Conservation (phyloP, 2,113 vertebrate species). For the Ceyx cyanopectus region DNA sequence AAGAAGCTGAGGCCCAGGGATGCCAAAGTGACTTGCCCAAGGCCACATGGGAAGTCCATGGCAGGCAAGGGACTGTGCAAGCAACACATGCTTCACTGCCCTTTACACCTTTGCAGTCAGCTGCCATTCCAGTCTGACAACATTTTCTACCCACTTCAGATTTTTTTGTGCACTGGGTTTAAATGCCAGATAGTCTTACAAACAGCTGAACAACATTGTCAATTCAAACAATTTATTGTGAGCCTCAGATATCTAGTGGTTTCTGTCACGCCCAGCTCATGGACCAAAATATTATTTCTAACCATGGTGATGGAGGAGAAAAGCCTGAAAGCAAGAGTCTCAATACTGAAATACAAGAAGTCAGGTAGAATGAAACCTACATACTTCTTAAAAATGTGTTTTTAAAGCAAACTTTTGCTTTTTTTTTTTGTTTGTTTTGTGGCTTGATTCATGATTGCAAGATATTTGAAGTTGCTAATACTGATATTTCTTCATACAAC, state of each 20-base stretch:
- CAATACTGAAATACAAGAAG: neutral
- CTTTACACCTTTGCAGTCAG: neutral
- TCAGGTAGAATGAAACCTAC: neutral
- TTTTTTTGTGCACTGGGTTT: neutral
- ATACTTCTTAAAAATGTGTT: neutral
- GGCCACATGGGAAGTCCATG: fast-evolving
- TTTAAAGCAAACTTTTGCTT: neutral
- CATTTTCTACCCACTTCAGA: conserved; percentile 7
- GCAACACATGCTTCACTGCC: neutral
- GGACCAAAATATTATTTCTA: conserved; percentile 10
- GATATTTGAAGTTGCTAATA: neutral
- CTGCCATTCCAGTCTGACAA: neutral
- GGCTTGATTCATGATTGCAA: neutral
- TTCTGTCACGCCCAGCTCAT: neutral
- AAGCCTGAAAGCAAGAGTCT: neutral
- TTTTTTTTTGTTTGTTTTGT: neutral
- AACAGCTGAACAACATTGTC: conserved; percentile 4
- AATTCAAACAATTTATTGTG: neutral
- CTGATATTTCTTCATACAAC: neutral
- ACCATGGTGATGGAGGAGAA: neutral
- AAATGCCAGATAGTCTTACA: conserved; percentile 7
- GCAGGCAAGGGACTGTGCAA: neutral
- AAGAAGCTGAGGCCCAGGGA: neutral
- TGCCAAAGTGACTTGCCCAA: neutral
- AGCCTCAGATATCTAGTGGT: neutral